Evolutionary conservation across 2,888 invertebrate species (phyloP), one percentile per base, ranked within the genome.

Genomic region (Nomada fucata): DNA sequence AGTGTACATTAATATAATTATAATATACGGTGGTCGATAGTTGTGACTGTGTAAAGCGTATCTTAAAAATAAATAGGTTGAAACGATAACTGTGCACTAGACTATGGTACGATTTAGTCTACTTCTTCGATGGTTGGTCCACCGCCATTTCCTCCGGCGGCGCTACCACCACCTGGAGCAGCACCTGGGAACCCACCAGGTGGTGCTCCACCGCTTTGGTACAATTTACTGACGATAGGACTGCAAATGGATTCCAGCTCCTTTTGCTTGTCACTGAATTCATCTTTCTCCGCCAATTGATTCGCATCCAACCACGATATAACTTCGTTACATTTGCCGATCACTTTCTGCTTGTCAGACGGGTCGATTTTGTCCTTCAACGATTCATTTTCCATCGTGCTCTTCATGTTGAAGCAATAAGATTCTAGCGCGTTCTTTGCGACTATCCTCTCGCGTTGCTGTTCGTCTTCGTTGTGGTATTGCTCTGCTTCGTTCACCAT

Each of bases 311-410:
- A 94, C 98, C 98, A 98, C 10, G 95, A 94, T 72, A 98, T 94
- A 73, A 96, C 96, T 15, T 96, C 95, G 36, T 95, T 94, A 91
- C 97, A 97, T 91, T 96, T 96, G 26, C 95, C 95, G 2, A 95
- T 93, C 0, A 97, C 96, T n/a, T 94, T 93, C 68, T 95, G 95
- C 89, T 97, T 97, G 91, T 98, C 98, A 0, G 94, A 94, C 0
- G 96, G 95, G 26, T 95, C 95, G 2, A 98, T 94, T 90, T 96
- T 96, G 61, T 96, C 96, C 95, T 99, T 98, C 85, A 98, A 95
- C 94, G 98, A 98, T 88, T 98, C 98, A 92, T 99, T 99, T 92
- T 99, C 99, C 94, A 97, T 96, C 84, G 97, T 97, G 88, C 97
- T 97, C 96, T 99, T 99, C 97, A 99, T 98, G 95, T 95, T 95